Evolutionary conservation across 2,888 invertebrate genomes (phyloP), one percentile per base, ranked within the genome.

Genomic region (Drosophila ezoana): DNA sequence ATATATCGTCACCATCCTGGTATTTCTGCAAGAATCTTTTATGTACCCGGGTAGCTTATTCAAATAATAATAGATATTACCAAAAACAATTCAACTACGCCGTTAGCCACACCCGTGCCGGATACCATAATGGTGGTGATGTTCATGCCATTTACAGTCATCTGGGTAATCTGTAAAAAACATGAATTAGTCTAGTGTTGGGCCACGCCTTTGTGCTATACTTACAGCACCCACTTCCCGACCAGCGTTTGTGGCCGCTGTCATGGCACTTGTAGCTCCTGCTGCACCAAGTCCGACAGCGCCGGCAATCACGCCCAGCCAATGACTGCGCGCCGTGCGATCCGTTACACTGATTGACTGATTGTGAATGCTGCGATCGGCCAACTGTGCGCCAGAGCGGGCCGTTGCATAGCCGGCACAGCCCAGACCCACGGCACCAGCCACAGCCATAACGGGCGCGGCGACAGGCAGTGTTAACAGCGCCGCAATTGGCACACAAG

Each of bases 111-210:
- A 10, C 91, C 90, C 35, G 85, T 76, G 11, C 91, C 91, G 3
- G 91, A 91, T 2, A 92, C 53, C 28, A 90, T 63, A 64, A 91
- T 87, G 1, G 90, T 86, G 5, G 92, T 81, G 14, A 91, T 87
- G 68, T 92, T 91, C 73, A 92, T 86, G 33, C 90, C 77, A 72
- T 91, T 90, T 4, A 90, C 90, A 3, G 90, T 75, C 35, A 81
- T 10, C 38, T 87, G 75, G 10, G 79, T 66, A n/a, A 82, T 69
- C 90, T 90, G 52, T 37, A 1, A 4, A n/a, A 8, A 2, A 49
- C 9, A 16, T 20, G 20, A 8, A n/a, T 44, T 11, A 48, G 23
- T 8, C 10, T 9, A 18, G 16, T n/a, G 3, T 3, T 38, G 10
- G 4, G 2, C 9, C 5, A 18, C 5, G 8, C 6, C 6, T 8